Conservation (phyloP, 1,140 invertebrate genomes). For the Dinoponera quadriceps region DNA sequence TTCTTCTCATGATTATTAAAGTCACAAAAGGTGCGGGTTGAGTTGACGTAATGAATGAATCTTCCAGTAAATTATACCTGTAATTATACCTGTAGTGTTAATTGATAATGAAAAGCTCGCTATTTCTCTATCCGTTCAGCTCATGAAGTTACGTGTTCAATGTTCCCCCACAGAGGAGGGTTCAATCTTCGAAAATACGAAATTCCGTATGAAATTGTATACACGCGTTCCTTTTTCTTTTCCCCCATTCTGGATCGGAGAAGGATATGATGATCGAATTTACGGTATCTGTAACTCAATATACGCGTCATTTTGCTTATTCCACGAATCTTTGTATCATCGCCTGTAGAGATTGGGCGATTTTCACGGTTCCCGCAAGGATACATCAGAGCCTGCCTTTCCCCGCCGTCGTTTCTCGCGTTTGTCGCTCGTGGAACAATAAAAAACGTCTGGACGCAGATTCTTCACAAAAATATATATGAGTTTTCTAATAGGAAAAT, state of each 20-base stretch:
- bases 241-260: conserved; percentile 17
- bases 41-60: not conserved
- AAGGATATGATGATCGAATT: conserved; percentile 49
- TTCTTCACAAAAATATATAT: conserved; percentile 49
- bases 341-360: not conserved
- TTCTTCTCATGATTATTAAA: not conserved
- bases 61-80: not conserved
- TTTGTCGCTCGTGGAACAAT: conserved; percentile 3
- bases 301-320: conserved; percentile 6
- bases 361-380: not conserved
- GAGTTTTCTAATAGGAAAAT: conserved; percentile 6
- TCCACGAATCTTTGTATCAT: conserved; percentile 15
- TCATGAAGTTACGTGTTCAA: not conserved
- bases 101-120: conserved; percentile 3
- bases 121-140: not conserved
- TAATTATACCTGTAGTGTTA: not conserved
- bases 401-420: not conserved
- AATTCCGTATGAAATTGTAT: not conserved
- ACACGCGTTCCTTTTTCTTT: conserved; percentile 26
- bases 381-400: not conserved
- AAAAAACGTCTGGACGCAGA: conserved; percentile 18
- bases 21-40: not conserved
- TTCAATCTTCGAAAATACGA: not conserved
- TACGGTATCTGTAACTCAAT: conserved; percentile 14
- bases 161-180: not conserved